phyloP scores from a whole-genome alignment of 2,888 invertebrate genomes.

The Therioaphis trifolii region DNA sequence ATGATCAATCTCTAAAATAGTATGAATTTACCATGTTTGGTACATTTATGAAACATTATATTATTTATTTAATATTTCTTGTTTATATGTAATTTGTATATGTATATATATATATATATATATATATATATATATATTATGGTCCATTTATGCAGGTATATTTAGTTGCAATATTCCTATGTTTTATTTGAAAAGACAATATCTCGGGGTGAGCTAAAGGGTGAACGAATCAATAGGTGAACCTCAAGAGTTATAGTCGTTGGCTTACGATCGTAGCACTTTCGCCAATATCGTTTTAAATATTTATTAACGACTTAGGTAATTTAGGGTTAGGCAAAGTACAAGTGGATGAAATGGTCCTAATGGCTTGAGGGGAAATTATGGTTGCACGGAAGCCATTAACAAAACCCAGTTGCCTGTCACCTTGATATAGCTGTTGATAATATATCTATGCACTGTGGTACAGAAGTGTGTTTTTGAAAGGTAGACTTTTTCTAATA shows the following conservation, averaged over 20 bases:
- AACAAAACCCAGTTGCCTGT: slow-evolving; percentile 22
- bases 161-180: background rate
- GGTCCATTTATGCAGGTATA: background rate
- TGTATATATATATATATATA: too few relatives aligned
- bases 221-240: slow-evolving; percentile 21
- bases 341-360: background rate
- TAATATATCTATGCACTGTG: background rate
- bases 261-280: slow-evolving; percentile 27
- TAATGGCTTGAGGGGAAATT: slow-evolving; percentile 28
- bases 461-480: slow-evolving; percentile 1
- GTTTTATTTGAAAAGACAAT: background rate
- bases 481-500: background rate
- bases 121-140: too few relatives aligned
- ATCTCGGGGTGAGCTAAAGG: background rate
- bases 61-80: too few relatives aligned
- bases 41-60: too few relatives aligned
- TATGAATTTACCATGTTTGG: too few relatives aligned
- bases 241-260: background rate
- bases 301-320: slow-evolving; percentile 46
- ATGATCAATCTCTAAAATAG: too few relatives aligned
- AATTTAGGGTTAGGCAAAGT: slow-evolving; percentile 29
- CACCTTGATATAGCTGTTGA: background rate
- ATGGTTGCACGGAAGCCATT: slow-evolving; percentile 29
- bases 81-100: too few relatives aligned
- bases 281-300: slow-evolving; percentile 33